Base-by-base conservation (phyloP, 2,888 invertebrate genomes). In the Dicyrtomina minuta region DNA sequence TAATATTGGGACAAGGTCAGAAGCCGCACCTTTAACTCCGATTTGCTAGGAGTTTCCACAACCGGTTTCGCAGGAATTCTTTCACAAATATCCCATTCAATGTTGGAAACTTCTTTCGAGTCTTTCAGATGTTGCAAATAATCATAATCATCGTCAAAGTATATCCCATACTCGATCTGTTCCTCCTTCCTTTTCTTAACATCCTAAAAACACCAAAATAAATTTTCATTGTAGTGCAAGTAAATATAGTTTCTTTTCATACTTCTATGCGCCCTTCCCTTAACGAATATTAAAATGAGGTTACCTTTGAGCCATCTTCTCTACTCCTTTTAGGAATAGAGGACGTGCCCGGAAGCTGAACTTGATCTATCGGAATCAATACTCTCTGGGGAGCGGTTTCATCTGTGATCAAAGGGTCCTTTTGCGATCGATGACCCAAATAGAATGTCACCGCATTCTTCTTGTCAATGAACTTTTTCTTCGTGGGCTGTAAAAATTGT, bases 81-180 rank as follows among this genome's bases (percentile, higher is more conserved):
- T 61, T 75, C 76, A 33, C 73, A 71, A 27, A 71, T 66, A 27
- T 80, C 79, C 81, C 82, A 77, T 75, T 77, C 78, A 39, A 74
- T 76, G 33, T 72, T 72, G 5, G 80, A 79, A 2, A 79, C 79
- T 71, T 81, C 80, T 46, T 79, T 78, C 0, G 77, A 78, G 73
- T 89, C 88, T 78, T 87, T 87, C 68, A 98, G 85, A 85, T 98
- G 96, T 81, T 97, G 93, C 75, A 97, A 82, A 80, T 98, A 98
- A 81, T 98, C 89, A 82, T 95, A 96, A 78, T 96, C 93, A 83
- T 98, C 96, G 79, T 96, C 96, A 81, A 88, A 97, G 81, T 89
- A 93, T 72, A 98, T 89, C 1, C 96, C 97, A 85, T 87, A 96
- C 81, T 95, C 93, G 17, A 86, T 84, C 79, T 91, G 90, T 77